Evolutionary conservation across 1,140 invertebrate genomes (phyloP), one percentile per base, ranked within the genome.

Genomic region (Phocides pigmalion): DNA sequence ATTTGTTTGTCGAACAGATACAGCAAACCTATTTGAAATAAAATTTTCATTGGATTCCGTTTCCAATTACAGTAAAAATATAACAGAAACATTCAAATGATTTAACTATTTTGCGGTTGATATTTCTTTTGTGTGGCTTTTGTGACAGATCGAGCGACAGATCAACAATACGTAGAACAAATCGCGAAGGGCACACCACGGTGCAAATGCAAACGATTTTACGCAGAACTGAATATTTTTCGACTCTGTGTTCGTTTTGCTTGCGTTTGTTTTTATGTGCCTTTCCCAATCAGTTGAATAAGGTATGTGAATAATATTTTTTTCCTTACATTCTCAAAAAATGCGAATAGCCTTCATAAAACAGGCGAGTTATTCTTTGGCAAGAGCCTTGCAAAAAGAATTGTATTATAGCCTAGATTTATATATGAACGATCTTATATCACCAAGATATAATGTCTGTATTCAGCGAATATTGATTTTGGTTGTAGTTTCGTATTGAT

Each of bases 151-250:
- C 22, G 14, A 49, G 20, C 20, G 20, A 8, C 12, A 9, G 22
- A 3, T 32, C 46, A 14, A 20, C 17, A 14, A 22, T 14, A 4
- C 42, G 9, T 19, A 46, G 2, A 39, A 15, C 28, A 14, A 32
- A 17, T 2, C 15, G 39, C 41, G 41, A 47, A 39, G 32, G 51
- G 42, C 62, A 47, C 50, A 51, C 44, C 42, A 64, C 63, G 46
- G 53, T 53, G 54, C 62, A 66, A 64, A 69, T 67, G 63, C 53
- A 62, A 66, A 68, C 62, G 41, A 63, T 64, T 56, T 72, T 73
- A 50, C 59, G 62, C 49, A 35, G 46, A 41, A 50, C 66, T 32
- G 58, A 66, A 65, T 63, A 61, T 66, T 51, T 65, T 51, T 59
- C n/a, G 46, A 46, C 54, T 54, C 37, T 8, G n/a, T 22, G 35